Conservation (phyloP, 2,113 vertebrate genomes). For the Hyla sarda region DNA sequence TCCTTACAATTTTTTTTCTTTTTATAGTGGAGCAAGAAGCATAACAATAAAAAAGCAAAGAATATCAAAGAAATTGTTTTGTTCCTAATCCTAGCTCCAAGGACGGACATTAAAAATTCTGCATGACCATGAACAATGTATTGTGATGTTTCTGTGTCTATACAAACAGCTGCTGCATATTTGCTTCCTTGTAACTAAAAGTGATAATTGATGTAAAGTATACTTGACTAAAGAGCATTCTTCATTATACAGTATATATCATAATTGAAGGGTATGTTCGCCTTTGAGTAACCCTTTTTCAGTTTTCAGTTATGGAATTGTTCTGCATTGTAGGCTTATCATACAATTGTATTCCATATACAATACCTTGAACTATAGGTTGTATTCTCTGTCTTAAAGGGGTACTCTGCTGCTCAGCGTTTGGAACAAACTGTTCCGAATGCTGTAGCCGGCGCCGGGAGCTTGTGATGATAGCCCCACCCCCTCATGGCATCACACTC, state of each 20-base stretch:
- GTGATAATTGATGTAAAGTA: background rate
- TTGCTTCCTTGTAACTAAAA: background rate
- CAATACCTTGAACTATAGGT: no score
- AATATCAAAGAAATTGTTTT: background rate
- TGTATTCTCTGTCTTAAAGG: no score
- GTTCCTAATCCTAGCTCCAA: background rate
- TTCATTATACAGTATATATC: background rate
- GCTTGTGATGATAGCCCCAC: no score
- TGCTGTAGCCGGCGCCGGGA: no score
- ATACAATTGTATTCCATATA: no score
- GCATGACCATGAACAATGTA: background rate
- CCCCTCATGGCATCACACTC: no score
- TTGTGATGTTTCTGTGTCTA: background rate
- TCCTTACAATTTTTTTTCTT: background rate
- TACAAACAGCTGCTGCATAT: background rate
- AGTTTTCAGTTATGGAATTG: no score
- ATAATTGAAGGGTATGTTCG: background rate
- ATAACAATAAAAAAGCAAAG: background rate
- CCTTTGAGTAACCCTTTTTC: no score
- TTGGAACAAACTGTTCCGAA: no score
- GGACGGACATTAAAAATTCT: background rate
- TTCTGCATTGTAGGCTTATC: no score
- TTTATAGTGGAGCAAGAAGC: constrained; percentile 13
- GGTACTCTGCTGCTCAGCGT: no score
- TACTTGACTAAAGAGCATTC: background rate